phyloP scores from a whole-genome alignment of 2,113 vertebrate genomes.

The Rhinopithecus roxellana region DNA sequence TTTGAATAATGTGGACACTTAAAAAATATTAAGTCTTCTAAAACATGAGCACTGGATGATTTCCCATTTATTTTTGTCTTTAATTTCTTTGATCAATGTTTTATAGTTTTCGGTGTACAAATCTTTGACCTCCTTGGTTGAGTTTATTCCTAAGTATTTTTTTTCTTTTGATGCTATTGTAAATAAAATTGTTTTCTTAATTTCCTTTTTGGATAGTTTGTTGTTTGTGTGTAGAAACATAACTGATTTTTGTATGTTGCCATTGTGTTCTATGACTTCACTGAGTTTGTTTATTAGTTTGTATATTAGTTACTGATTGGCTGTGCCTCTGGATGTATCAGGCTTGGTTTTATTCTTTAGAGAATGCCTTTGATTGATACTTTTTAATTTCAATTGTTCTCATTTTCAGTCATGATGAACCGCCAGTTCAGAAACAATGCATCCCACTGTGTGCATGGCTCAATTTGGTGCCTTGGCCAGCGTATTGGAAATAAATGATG shows the following conservation, averaged over 20 bases:
- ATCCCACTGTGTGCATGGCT: background rate
- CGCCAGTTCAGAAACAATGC: background rate
- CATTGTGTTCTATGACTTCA: background rate
- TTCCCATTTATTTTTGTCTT: background rate
- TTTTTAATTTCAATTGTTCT: constrained; percentile 59
- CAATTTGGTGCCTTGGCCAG: constrained; percentile 13
- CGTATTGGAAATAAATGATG: background rate
- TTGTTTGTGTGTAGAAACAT: background rate
- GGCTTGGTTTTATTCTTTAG: constrained; percentile 47
- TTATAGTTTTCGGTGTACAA: background rate
- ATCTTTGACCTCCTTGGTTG: background rate
- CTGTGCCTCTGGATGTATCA: background rate
- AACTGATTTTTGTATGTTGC: background rate
- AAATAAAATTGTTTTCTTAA: background rate
- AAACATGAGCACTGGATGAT: background rate
- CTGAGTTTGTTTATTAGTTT: constrained; percentile 8
- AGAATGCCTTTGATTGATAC: constrained; percentile 53
- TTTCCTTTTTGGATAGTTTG: background rate
- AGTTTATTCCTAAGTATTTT: constrained; percentile 4
- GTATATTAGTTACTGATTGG: background rate
- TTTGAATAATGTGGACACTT: background rate
- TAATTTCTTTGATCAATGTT: background rate
- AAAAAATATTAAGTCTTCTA: background rate
- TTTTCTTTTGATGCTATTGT: background rate
- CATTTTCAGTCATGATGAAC: constrained; percentile 50